Evolutionary conservation across 2,888 invertebrate genomes (phyloP).

Genomic region (Eristalis intricaria): DNA sequence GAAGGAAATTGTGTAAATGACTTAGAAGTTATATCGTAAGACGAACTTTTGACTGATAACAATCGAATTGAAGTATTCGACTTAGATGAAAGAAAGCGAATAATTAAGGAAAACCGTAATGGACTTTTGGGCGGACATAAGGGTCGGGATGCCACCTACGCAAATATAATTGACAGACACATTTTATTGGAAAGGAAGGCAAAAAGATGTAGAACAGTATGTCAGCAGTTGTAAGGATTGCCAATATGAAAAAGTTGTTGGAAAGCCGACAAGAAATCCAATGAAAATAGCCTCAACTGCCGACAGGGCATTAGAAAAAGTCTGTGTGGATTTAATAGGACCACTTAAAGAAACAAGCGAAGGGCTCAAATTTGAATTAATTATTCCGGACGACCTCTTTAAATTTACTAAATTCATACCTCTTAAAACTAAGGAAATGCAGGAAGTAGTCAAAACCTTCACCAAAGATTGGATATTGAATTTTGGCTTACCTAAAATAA

Average conservation of each 20-base stretch:
- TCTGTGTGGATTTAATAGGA: not conserved
- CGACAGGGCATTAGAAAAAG: not conserved
- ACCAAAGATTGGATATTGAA: constrained; percentile 14
- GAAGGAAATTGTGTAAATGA: not conserved
- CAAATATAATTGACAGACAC: not conserved
- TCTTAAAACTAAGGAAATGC: constrained; percentile 3
- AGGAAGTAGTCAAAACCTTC: not conserved
- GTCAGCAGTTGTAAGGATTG: not conserved
- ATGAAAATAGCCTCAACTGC: constrained; percentile 5
- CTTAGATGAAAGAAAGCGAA: not conserved
- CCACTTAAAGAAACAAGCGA: not conserved
- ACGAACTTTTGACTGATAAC: not conserved
- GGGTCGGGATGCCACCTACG: not conserved
- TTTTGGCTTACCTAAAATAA: not conserved
- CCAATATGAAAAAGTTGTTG: not conserved
- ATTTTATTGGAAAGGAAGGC: not conserved
- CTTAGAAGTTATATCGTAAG: not conserved
- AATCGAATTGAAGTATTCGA: not conserved
- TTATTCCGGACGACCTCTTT: not conserved
- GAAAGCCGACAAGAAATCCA: not conserved
- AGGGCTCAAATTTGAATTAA: not conserved
- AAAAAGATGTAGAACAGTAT: constrained; percentile 9
- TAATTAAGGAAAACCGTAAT: not conserved
- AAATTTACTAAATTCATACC: not conserved
- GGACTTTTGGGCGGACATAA: not conserved